A percentile compares a stretch with the other conserved stretches of the same genome.
These are phyloP conservation scores for Idris sp. DNA, from an alignment of 1,140 invertebrate genomes.

Conservation along the genomic window DNA sequence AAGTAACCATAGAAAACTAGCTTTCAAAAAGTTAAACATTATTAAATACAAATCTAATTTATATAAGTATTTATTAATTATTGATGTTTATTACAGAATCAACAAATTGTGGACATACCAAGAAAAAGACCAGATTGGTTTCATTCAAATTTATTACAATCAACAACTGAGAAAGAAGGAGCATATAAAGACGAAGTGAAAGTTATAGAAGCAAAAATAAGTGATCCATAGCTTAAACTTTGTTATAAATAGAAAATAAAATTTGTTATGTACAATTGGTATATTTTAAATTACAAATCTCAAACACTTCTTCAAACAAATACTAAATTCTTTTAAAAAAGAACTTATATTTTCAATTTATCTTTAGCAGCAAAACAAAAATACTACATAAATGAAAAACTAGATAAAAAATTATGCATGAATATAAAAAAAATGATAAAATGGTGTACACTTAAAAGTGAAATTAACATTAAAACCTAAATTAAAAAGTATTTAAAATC, in stretches of 20 bases:
- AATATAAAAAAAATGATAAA: no score
- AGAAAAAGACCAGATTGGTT: constrained; percentile 88
- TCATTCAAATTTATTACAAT: constrained; percentile 88
- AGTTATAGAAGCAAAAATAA: constrained; percentile 80
- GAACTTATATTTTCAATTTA: no score
- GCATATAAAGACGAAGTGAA: constrained; percentile 79
- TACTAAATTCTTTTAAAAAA: constrained; percentile 1
- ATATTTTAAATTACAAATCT: constrained; percentile 1
- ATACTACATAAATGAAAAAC: no score
- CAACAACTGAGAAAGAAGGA: constrained; percentile 82
- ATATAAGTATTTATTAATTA: no score
- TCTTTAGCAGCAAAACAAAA: no score
- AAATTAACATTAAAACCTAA: no score
- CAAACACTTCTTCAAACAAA: neutral
- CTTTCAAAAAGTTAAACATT: no score
- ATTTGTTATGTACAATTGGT: neutral
- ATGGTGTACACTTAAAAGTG: no score
- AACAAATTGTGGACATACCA: constrained; percentile 85
- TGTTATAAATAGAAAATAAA: constrained; percentile 4
- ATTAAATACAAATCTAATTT: no score
- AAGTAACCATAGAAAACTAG: no score
- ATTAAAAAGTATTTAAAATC: constrained; percentile 4
- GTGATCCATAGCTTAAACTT: neutral
- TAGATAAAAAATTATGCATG: no score
- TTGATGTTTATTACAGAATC: constrained; percentile 74